phyloP scores from a whole-genome alignment of 2,113 vertebrate species.

The Nicator chloris region DNA sequence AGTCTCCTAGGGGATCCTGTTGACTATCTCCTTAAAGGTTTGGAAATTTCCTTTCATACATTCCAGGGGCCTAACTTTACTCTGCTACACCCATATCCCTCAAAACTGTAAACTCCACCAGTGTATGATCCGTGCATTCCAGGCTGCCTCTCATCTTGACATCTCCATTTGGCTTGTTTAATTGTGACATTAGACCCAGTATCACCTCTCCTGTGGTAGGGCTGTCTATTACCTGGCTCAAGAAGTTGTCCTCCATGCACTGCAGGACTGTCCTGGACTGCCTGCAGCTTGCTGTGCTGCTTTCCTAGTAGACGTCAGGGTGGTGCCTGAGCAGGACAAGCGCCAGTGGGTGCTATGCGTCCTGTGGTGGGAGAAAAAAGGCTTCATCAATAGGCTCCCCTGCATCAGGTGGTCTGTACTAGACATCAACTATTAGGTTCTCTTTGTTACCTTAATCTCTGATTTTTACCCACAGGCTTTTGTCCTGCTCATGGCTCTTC shows the following conservation, averaged over 20 bases:
- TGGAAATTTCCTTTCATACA: neutral
- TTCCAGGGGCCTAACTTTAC: neutral
- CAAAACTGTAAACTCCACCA: neutral
- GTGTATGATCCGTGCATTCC: neutral
- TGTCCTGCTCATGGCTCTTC: neutral
- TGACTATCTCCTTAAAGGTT: neutral
- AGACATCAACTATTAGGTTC: neutral
- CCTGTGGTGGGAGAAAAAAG: neutral
- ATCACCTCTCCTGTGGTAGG: fast-evolving
- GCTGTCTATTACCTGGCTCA: neutral
- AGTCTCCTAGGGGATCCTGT: neutral
- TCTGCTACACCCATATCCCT: neutral
- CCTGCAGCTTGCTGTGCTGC: neutral
- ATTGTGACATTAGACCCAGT: neutral
- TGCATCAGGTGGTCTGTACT: neutral
- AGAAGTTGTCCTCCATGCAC: neutral
- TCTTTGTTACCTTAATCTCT: neutral
- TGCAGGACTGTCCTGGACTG: neutral
- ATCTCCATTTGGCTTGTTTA: neutral
- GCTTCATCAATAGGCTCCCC: neutral
- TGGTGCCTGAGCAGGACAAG: neutral
- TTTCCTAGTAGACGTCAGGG: fast-evolving
- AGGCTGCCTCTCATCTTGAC: neutral
- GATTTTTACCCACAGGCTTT: neutral
- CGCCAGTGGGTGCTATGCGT: fast-evolving